Evolutionary conservation across 1,140 invertebrate genomes (phyloP), one percentile per base, ranked within the genome.

Genomic region (Dendrolimus punctatus): DNA sequence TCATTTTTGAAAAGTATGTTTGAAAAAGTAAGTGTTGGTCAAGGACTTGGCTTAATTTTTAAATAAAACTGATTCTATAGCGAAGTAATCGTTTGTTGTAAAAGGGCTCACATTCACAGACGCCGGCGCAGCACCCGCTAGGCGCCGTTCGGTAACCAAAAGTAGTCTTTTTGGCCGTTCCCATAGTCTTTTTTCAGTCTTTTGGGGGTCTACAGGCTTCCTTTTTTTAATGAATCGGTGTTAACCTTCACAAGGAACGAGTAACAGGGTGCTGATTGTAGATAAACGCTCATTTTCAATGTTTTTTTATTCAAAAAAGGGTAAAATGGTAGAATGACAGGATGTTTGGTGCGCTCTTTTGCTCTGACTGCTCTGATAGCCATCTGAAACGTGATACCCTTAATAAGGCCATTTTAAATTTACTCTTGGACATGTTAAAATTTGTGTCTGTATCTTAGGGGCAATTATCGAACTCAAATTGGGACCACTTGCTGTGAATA

Each of bases 141-240:
- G 82, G 82, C 82, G 82, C 82, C 82, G 75, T 68, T 82, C 77
- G 68, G 78, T 80, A 79, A 81, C 80, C 81, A 76, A 85, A 75
- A 71, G 70, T 79, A 79, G 72, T 76, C 78, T 78, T 82, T 85
- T 81, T 81, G 68, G 68, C 63, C 62, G 57, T 55, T 58, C 57
- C 64, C 55, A 50, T 79, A 53, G 62, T 79, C 78, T 72, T 85
- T 81, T 83, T 82, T 76, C 78, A 83, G 76, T 82, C 80, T 85
- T 85, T 83, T 85, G 78, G 82, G 78, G 82, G 82, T 85, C 80
- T 69, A 75, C 68, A 73, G 65, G 68, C 66, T 66, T 80, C 64
- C 58, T 83, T 85, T 83, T n/a, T 85, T 85, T 81, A 85, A 84
- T 78, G 76, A 83, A 81, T 82, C 82, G 71, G 82, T 85, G 82